A percentile compares a stretch with the other conserved stretches of the same genome.
These are phyloP conservation scores for Agrenia bidenticulata DNA, from an alignment of 2,888 invertebrate genomes.

Conservation along the genomic window DNA sequence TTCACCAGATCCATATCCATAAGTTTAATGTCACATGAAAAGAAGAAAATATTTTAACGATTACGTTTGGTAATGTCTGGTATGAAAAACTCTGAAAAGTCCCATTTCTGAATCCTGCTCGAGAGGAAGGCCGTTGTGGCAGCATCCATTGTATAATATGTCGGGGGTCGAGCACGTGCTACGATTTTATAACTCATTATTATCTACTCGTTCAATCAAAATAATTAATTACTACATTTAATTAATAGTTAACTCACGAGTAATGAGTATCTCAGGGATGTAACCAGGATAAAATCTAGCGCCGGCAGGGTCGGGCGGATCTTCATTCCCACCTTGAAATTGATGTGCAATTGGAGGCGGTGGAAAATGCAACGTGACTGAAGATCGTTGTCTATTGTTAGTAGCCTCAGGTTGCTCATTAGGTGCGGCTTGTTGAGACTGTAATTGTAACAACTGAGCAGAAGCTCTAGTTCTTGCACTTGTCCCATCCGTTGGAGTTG, in stretches of 20 bases:
- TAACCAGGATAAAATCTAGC: constrained; percentile 51
- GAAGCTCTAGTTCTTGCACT: constrained; percentile 8
- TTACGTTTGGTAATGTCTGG: constrained; percentile 49
- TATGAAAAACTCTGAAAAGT: constrained; percentile 47
- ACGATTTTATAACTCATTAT: constrained; percentile 3
- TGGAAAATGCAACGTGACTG: no score
- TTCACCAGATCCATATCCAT: neutral
- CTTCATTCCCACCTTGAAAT: no score
- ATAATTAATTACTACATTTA: no score
- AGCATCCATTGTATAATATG: constrained; percentile 52
- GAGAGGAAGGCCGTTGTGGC: constrained; percentile 51
- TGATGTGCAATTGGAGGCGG: no score
- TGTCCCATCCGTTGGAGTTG: constrained; percentile 1
- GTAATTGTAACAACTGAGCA: neutral
- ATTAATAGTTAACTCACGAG: constrained; percentile 41
- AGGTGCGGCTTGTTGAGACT: no score
- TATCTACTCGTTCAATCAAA: neutral
- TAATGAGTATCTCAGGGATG: constrained; percentile 52
- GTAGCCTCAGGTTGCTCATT: no score
- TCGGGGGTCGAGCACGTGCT: constrained; percentile 49
- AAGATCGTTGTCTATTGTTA: no score
- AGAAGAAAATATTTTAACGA: neutral
- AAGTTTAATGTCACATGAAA: neutral
- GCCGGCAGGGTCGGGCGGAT: constrained; percentile 22
- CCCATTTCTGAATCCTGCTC: constrained; percentile 52